A percentile compares a stretch with the other conserved stretches of the same genome.
phyloP scores from a whole-genome alignment of 1,140 invertebrate genomes.

The Myzus persicae region DNA sequence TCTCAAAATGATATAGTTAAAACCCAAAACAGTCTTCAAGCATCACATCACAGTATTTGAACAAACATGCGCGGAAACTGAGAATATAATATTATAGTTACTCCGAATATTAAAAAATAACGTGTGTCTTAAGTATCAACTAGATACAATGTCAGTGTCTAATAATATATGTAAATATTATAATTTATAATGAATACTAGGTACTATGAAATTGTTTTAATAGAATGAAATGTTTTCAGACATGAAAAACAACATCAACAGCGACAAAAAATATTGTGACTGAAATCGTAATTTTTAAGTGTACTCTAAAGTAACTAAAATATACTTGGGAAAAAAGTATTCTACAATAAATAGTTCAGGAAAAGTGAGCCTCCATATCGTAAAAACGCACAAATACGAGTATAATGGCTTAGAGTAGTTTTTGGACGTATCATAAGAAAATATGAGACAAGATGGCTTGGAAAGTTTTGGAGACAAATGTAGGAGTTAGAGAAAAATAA shows the following conservation, averaged over 20 bases:
- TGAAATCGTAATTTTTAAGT: background rate
- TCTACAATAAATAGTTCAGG: background rate
- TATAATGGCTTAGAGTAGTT: background rate
- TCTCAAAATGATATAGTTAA: background rate
- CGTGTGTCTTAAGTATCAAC: background rate
- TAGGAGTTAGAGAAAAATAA: background rate
- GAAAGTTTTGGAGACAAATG: background rate
- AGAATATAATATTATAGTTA: too few species aligned
- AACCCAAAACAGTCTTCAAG: background rate
- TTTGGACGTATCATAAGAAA: constrained; percentile 22
- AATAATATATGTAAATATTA: background rate
- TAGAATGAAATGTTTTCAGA: background rate
- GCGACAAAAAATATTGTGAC: background rate
- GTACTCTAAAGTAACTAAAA: background rate
- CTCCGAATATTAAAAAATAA: background rate
- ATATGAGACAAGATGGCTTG: constrained; percentile 12
- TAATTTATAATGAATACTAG: background rate
- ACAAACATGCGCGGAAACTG: background rate
- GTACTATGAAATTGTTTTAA: background rate
- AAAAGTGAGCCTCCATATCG: background rate
- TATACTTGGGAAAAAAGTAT: background rate
- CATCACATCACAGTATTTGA: background rate
- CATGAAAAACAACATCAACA: background rate
- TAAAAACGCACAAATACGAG: background rate
- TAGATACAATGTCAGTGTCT: background rate